Conservation (phyloP, 2,888 invertebrate genomes). For the Epinotia bilunana region DNA sequence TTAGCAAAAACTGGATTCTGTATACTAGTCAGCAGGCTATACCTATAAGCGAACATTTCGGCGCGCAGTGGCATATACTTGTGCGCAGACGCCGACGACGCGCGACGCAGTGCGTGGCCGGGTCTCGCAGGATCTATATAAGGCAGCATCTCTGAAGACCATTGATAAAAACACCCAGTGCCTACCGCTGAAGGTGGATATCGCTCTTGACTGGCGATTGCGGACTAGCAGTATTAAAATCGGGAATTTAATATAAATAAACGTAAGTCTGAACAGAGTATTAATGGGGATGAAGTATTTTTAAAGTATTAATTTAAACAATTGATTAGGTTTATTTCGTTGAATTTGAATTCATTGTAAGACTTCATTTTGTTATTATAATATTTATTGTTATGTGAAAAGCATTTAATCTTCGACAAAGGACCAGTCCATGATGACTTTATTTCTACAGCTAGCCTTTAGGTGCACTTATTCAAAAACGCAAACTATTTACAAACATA, state of each 20-base stretch:
- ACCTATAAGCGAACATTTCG: not conserved
- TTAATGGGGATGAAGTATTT: slow-evolving; percentile 5
- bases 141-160: slow-evolving; percentile 9
- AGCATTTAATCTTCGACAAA: too few relatives aligned
- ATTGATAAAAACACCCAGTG: slow-evolving; percentile 27
- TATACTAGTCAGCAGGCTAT: too few relatives aligned
- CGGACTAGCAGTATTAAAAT: slow-evolving; percentile 19
- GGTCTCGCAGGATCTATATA: slow-evolving; percentile 27
- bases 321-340: not conserved
- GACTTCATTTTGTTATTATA: too few relatives aligned
- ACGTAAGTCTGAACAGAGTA: slow-evolving; percentile 45
- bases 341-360: too few relatives aligned
- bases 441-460: not conserved
- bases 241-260: slow-evolving; percentile 13
- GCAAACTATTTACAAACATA: not conserved
- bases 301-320: not conserved
- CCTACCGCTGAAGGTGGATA: slow-evolving; percentile 16
- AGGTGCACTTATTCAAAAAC: not conserved
- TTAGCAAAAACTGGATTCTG: too few relatives aligned
- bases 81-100: slow-evolving; percentile 20
- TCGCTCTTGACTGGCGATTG: not conserved
- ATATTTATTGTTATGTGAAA: too few relatives aligned
- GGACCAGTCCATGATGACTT: not conserved
- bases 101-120: slow-evolving; percentile 12
- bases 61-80: slow-evolving; percentile 35